Evolutionary conservation across 1,140 invertebrate species (phyloP), one percentile per base, ranked within the genome.

Genomic region (Drosophila seguyi): DNA sequence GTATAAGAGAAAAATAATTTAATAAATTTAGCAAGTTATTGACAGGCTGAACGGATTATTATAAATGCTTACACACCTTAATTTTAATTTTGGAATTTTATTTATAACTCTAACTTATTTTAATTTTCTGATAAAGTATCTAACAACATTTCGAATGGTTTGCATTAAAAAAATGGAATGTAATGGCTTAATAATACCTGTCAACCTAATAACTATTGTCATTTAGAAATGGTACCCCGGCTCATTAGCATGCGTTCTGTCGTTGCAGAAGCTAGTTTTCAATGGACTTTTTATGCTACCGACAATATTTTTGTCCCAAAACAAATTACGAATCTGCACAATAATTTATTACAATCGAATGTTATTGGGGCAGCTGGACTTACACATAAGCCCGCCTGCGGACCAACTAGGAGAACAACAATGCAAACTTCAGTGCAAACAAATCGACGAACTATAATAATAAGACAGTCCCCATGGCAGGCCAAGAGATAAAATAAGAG

Each of bases 361-460:
- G 79, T 61, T 81, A 74, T 60, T 83, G 81, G 53, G 39, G 60
- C 81, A 83, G 75, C 75, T 82, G 80, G 73, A 48, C 42, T 36
- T 42, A 60, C 53, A 60, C 39, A 66, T 61, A 42, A 34, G 22
- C 16, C n/a, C 34, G 39, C 14, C 16, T 29, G 34, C 22, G 38
- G 65, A 41, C 61, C 20, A 29, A 47, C 62, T 38, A 53, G 52
- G 62, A 61, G 44, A 77, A 79, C 80, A 83, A 83, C 80, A 83
- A 75, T 72, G 75, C 67, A 48, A 81, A 63, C 75, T 69, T 67
- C 52, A 79, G 62, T 58, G 57, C 80, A 83, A 83, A 83, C 80
- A 83, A 83, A 83, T 83, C 80, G 80, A 83, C 68, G 42, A 83
- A 83, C 80, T 83, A 74, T 71, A 83, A 83, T 83, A 83, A 83